phyloP scores from a whole-genome alignment of 2,888 invertebrate species.

The Lymantria dispar region DNA sequence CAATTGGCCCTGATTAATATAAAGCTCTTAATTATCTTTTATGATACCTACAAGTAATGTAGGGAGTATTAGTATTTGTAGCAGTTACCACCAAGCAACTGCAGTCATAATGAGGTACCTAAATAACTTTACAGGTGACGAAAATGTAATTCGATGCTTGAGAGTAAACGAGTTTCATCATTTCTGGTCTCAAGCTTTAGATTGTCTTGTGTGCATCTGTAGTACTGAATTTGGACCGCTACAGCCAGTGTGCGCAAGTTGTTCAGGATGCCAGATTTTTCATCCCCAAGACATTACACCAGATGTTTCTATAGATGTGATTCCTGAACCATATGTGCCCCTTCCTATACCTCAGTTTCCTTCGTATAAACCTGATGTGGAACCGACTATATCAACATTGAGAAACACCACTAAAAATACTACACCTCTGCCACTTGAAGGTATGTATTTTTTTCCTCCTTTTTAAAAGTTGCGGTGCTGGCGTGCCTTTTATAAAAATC shows the following conservation, averaged over 20 bases:
- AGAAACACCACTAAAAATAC: not conserved
- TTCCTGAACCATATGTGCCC: constrained; percentile 20
- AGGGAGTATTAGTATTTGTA: too few relatives aligned
- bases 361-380: not conserved
- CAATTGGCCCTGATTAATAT: too few relatives aligned
- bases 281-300: not conserved
- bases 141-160: constrained; percentile 38
- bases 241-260: constrained; percentile 52
- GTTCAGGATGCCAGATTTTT: constrained; percentile 47
- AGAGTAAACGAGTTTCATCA: constrained; percentile 54
- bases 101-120: not conserved
- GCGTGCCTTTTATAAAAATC: not conserved
- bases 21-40: too few relatives aligned
- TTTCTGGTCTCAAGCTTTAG: constrained; percentile 35
- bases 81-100: too few relatives aligned
- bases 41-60: too few relatives aligned
- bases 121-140: constrained; percentile 40
- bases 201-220: constrained; percentile 62
- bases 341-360: constrained; percentile 5
- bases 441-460: too few relatives aligned
- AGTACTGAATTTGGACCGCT: constrained; percentile 39
- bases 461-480: too few relatives aligned
- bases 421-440: too few relatives aligned
- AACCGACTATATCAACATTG: not conserved
- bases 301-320: constrained; percentile 9